Evolutionary conservation across 2,888 invertebrate genomes (phyloP).

Genomic region (Machimus rusticus): DNA sequence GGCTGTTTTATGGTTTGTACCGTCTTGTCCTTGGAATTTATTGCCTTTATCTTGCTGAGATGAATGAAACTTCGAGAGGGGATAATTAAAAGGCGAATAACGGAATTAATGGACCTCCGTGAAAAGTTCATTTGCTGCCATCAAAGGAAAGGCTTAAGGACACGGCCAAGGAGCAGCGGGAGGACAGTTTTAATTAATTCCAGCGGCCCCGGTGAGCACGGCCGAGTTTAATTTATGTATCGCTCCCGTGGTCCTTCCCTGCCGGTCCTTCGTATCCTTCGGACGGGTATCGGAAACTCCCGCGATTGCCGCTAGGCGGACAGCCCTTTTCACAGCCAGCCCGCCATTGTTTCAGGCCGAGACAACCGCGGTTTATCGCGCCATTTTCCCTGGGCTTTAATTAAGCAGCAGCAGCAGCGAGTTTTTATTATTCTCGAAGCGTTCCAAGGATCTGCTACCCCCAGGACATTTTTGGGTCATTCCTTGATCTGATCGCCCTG

Average conservation of each 20-base stretch:
- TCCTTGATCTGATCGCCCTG: conserved; percentile 28
- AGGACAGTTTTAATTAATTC: conserved; percentile 37
- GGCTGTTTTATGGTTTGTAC: background rate
- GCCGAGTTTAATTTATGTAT: conserved; percentile 31
- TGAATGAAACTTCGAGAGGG: conserved; percentile 32
- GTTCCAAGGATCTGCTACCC: conserved; percentile 3
- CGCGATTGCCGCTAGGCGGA: background rate
- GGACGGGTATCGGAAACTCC: background rate
- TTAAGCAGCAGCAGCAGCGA: conserved; percentile 7
- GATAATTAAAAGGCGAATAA: conserved; percentile 40
- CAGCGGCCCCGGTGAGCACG: conserved; percentile 9
- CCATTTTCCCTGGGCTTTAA: conserved; percentile 29
- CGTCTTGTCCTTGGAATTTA: conserved; percentile 13
- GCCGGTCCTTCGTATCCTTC: background rate
- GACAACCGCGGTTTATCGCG: conserved; percentile 38
- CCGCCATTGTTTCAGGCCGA: background rate
- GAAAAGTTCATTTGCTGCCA: conserved; percentile 38
- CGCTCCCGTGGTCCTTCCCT: conserved; percentile 18
- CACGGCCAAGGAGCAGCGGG: background rate
- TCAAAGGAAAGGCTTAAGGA: conserved; percentile 18
- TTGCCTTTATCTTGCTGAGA: conserved; percentile 4
- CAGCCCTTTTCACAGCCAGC: conserved; percentile 14
- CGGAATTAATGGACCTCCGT: conserved; percentile 40
- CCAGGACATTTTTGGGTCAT: conserved; percentile 23
- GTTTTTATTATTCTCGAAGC: conserved; percentile 22